These are phyloP conservation scores for Synanthedon andrenaeformis DNA, from an alignment of 2,888 invertebrate species.

Conservation along the genomic window DNA sequence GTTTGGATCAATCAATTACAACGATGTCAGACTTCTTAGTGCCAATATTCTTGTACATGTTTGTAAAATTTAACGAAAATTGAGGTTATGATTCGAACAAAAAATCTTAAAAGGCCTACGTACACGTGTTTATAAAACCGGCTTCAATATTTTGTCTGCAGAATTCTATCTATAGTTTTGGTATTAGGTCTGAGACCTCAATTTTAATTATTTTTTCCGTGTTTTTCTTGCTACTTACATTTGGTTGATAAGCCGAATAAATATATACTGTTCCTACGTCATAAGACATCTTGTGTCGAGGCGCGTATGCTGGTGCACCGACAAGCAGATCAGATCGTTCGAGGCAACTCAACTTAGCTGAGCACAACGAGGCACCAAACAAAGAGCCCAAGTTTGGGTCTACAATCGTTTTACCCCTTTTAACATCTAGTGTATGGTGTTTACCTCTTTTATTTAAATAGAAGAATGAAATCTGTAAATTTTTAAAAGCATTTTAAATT, in stretches of 20 bases:
- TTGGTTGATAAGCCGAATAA: conserved; percentile 24
- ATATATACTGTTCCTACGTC: conserved; percentile 71
- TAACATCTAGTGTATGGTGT: not conserved
- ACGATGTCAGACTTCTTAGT: no score
- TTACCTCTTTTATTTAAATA: not conserved
- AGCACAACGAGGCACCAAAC: conserved; percentile 69
- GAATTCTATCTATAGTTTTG: no score
- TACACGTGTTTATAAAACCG: no score
- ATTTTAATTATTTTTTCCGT: no score
- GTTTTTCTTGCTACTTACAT: conserved; percentile 1
- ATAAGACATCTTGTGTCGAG: conserved; percentile 10
- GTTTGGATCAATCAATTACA: no score
- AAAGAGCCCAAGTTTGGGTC: conserved; percentile 57
- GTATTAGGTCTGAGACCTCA: no score
- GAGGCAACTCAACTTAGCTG: conserved; percentile 47
- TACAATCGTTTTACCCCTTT: not conserved
- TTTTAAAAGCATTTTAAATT: not conserved
- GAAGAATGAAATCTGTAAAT: conserved; percentile 16
- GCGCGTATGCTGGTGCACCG: conserved; percentile 66
- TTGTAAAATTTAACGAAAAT: no score
- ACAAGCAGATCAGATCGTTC: conserved; percentile 66
- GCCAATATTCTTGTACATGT: no score
- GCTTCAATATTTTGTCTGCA: no score
- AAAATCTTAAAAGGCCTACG: no score
- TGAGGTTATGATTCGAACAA: no score